Evolutionary conservation across 2,797 vertebrate genomes (phyloP).

Genomic region (Poeciliopsis infans): DNA sequence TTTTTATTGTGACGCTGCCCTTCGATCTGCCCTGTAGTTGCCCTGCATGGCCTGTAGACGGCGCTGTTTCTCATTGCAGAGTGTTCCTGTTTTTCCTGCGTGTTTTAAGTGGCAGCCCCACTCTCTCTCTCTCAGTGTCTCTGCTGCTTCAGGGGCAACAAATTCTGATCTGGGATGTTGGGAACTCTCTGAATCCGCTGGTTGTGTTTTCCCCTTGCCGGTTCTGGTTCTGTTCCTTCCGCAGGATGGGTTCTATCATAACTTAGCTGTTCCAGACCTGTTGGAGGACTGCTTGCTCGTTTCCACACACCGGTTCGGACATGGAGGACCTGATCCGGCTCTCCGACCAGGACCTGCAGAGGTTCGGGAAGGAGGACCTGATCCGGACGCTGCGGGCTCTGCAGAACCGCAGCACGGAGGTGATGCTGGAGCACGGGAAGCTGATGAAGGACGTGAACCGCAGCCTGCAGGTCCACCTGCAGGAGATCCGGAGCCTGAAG

Average conservation of each 20-base stretch:
- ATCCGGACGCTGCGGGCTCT: slow-evolving; percentile 84
- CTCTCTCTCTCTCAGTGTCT: not conserved
- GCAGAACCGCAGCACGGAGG: slow-evolving; percentile 88
- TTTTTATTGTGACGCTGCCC: no score
- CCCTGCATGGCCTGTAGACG: not conserved
- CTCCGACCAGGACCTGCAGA: slow-evolving; percentile 90
- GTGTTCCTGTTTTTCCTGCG: not conserved
- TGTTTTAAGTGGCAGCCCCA: not conserved
- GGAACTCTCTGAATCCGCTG: not conserved
- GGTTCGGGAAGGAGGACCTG: slow-evolving; percentile 90
- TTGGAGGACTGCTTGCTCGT: not conserved
- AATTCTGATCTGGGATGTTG: not conserved
- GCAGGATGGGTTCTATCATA: not conserved
- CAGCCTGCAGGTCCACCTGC: slow-evolving; percentile 92
- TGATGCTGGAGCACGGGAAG: slow-evolving; percentile 95
- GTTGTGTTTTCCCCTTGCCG: not conserved
- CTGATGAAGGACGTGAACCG: slow-evolving; percentile 96
- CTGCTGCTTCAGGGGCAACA: not conserved
- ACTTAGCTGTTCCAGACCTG: not conserved
- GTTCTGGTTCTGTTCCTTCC: slow-evolving; percentile 2
- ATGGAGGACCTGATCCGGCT: slow-evolving; percentile 85
- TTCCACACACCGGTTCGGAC: not conserved
- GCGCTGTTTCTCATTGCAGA: not conserved
- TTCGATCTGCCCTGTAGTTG: no score
- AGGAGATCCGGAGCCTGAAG: slow-evolving; percentile 93